Base-by-base conservation (phyloP, 2,797 vertebrate genomes). In the Pristis pectinata region DNA sequence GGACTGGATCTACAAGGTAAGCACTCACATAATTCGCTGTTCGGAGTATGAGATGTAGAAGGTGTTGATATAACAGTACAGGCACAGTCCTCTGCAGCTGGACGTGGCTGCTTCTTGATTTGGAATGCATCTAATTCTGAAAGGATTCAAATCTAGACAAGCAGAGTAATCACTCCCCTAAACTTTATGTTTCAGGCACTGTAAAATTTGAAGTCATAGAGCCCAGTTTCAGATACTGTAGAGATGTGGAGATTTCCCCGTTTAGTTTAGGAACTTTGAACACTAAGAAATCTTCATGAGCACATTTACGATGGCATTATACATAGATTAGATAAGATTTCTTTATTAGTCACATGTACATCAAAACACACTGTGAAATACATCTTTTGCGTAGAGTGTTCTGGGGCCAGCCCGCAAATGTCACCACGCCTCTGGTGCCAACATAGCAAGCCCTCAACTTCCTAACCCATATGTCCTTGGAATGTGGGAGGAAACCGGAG, bases 181-280 rank as follows among this genome's bases (percentile, higher is more conserved):
- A n/a, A n/a, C n/a, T n/a, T n/a, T n/a, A n/a, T n/a, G n/a, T n/a
- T n/a, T n/a, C n/a, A n/a, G n/a, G n/a, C n/a, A n/a, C n/a, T n/a
- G n/a, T n/a, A n/a, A n/a, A n/a, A n/a, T n/a, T n/a, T n/a, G 94
- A 74, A 74, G 22, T 61, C 70, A 30, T 74, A 27, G 96, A 96
- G 96, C 11, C 83, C 95, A 97, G 94, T 95, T 94, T 83, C 94
- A 94, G 7, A 56, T 82, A 94, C 37, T 79, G n/a, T 37, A 37
- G 17, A 79, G 19, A 15, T 79, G 24, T 72, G 70, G 30, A 70
- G 15, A 70, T 70, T 22, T 70, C 67, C 67, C 87, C 83, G 49
- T 53, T 92, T 95, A 59, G 94, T n/a, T 76, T 95, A 92, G 94
- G 95, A 95, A 95, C 92, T 95, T 95, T 96, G 96, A 94, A 95